Conservation (phyloP, 2,113 vertebrate species). For the Panurus biarmicus region DNA sequence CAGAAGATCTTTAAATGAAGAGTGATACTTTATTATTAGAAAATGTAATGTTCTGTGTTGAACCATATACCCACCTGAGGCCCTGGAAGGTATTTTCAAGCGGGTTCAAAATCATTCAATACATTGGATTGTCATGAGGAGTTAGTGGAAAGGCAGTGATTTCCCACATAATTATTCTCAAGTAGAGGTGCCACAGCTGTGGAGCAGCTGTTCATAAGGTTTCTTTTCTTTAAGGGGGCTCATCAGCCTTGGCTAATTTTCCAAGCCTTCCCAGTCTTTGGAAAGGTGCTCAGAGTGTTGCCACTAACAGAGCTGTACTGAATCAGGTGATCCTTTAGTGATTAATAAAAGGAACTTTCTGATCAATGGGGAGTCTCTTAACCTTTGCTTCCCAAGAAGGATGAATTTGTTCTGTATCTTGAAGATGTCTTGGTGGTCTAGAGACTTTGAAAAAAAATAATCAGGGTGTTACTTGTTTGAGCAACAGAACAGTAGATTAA, state of each 20-base stretch:
- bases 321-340: not conserved
- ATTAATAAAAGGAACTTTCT: not conserved
- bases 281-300: not conserved
- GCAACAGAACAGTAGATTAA: not conserved
- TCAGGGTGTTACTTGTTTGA: not conserved
- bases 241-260: not conserved
- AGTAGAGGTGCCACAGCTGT: not conserved
- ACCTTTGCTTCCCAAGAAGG: not conserved
- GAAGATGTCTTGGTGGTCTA: not conserved
- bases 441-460: not conserved
- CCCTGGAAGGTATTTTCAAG: not conserved
- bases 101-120: not conserved
- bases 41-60: not conserved
- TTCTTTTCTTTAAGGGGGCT: not conserved
- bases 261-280: not conserved
- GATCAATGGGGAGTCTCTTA: slow-evolving; percentile 36
- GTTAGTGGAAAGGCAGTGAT: not conserved
- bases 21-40: not conserved
- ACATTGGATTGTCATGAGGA: not conserved
- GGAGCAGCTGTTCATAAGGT: not conserved
- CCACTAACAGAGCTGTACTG: not conserved
- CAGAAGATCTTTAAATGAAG: not conserved
- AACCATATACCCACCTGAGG: not conserved
- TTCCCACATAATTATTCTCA: not conserved
- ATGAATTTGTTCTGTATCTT: not conserved